Evolutionary conservation across 1,140 invertebrate species (phyloP).

Genomic region (Sogatella furcifera): DNA sequence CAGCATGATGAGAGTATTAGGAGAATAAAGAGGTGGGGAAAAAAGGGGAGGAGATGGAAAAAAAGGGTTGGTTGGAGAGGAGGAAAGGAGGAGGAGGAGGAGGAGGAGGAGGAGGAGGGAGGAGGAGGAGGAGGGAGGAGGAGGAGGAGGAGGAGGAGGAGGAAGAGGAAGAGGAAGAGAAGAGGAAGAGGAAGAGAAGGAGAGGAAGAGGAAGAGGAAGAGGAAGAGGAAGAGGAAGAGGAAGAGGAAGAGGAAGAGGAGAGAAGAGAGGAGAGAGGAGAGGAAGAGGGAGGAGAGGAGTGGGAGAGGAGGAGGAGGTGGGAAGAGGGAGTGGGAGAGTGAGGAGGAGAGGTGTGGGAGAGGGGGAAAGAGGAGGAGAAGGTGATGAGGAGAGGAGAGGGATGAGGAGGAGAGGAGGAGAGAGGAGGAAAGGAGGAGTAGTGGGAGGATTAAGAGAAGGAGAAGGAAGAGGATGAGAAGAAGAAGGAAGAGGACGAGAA

Average conservation of each 20-base stretch:
- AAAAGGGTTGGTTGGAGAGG: too few relatives aligned
- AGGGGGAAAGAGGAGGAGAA: conserved; percentile 58
- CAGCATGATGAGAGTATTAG: too few relatives aligned
- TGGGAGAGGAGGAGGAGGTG: conserved; percentile 58
- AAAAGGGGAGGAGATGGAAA: not conserved
- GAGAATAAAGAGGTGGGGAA: too few relatives aligned
- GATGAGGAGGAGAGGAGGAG: conserved; percentile 60
- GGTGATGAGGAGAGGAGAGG: conserved; percentile 52
- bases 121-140: too few relatives aligned
- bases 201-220: too few relatives aligned
- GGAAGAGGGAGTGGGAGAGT: conserved; percentile 41
- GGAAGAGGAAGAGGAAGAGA: too few relatives aligned
- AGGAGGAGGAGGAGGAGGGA: not conserved
- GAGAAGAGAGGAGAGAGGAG: too few relatives aligned
- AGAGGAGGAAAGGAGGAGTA: conserved; percentile 59
- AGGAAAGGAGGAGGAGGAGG: not conserved
- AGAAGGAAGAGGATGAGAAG: conserved; percentile 26
- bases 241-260: not conserved
- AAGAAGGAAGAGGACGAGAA: conserved; percentile 41
- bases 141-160: too few relatives aligned
- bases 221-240: not conserved
- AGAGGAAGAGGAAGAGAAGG: too few relatives aligned
- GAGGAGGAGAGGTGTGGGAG: conserved; percentile 47
- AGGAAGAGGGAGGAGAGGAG: conserved; percentile 32
- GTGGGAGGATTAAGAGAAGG: conserved; percentile 62